These are phyloP conservation scores for Lycia hirtaria DNA, from an alignment of 2,888 invertebrate genomes.

Conservation along the genomic window DNA sequence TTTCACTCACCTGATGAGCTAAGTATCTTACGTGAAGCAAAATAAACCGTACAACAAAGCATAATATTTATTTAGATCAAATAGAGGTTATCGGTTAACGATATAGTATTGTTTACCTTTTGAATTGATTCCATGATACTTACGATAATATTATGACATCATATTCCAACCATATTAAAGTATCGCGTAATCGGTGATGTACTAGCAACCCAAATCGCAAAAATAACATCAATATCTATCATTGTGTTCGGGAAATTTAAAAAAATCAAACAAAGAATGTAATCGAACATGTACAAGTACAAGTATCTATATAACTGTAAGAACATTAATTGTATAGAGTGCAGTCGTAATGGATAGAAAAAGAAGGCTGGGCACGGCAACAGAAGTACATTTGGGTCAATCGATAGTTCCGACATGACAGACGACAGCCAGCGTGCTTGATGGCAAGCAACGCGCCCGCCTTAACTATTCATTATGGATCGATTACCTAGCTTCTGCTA, in stretches of 20 bases:
- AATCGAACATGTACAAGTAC: too few relatives aligned
- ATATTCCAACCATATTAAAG: neutral
- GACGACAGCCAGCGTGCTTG: slow-evolving; percentile 53
- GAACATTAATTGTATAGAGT: neutral
- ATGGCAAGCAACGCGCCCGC: slow-evolving; percentile 58
- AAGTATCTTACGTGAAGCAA: too few relatives aligned
- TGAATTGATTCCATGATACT: slow-evolving; percentile 1
- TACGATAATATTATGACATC: slow-evolving; percentile 6
- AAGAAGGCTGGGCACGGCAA: slow-evolving; percentile 43
- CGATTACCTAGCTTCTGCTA: slow-evolving; percentile 40
- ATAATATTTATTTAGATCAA: slow-evolving; percentile 3
- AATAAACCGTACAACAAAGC: neutral
- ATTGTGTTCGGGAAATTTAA: neutral
- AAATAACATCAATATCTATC: neutral
- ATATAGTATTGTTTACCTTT: neutral
- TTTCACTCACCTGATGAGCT: too few relatives aligned
- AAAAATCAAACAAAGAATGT: neutral
- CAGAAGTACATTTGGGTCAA: slow-evolving; percentile 70
- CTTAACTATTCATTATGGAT: slow-evolving; percentile 52
- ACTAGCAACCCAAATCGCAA: neutral
- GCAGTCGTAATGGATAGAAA: slow-evolving; percentile 25
- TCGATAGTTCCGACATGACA: slow-evolving; percentile 62
- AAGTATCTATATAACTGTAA: neutral
- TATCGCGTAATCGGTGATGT: neutral
- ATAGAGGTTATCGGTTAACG: slow-evolving; percentile 6